These are phyloP conservation scores for Somateria mollissima DNA, from an alignment of 2,797 vertebrate species.

Conservation along the genomic window DNA sequence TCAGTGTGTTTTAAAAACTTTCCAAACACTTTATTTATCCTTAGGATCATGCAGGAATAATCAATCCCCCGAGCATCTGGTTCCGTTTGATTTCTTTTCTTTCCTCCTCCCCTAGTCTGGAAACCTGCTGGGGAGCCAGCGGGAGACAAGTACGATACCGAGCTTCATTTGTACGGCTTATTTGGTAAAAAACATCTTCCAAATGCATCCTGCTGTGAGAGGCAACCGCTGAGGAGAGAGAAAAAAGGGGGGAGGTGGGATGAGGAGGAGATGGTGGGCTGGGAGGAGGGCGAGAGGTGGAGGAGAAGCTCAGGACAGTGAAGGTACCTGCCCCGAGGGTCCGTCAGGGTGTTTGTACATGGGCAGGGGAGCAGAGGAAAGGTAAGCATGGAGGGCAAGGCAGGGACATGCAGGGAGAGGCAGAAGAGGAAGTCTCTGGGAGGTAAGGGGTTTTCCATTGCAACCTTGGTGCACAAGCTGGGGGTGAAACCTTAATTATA, in stretches of 20 bases:
- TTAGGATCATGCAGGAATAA: slow-evolving; percentile 36
- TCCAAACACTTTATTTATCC: slow-evolving; percentile 63
- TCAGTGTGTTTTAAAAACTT: slow-evolving; percentile 19
- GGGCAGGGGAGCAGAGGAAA: not conserved
- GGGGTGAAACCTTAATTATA: not conserved
- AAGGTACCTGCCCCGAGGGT: fast-evolving
- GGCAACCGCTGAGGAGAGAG: not conserved
- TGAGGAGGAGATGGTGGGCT: not conserved
- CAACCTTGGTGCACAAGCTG: fast-evolving
- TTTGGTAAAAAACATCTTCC: not conserved
- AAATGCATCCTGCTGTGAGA: not conserved
- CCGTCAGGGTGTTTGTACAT: not conserved
- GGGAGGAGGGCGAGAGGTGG: not conserved
- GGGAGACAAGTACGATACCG: not conserved
- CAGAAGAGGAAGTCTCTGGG: not conserved
- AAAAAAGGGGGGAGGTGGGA: not conserved
- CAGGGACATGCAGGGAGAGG: not conserved
- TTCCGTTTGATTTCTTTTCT: slow-evolving; percentile 48
- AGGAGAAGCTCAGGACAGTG: not conserved
- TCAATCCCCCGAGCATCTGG: slow-evolving; percentile 59
- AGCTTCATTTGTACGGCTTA: not conserved
- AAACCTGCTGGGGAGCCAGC: slow-evolving; percentile 58
- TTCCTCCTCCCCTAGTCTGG: not conserved
- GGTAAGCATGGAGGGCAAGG: not conserved
- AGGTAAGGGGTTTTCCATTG: not conserved